Conservation (phyloP, 2,113 vertebrate genomes). For the Plecturocebus donacophilus region DNA sequence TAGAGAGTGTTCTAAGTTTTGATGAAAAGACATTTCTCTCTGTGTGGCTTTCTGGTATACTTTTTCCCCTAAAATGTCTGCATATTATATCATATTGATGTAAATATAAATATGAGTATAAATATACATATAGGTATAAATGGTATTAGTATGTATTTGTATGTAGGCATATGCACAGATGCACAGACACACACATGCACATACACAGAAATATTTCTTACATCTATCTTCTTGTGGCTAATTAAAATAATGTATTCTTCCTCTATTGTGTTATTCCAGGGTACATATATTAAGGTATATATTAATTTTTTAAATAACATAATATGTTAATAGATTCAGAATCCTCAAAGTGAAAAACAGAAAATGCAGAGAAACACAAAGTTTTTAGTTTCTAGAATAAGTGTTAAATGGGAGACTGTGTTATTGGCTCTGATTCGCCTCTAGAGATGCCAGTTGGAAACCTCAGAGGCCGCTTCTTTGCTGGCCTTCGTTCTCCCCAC, state of each 20-base stretch:
- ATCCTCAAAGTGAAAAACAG: not conserved
- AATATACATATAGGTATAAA: not conserved
- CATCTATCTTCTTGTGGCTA: not conserved
- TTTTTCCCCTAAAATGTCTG: not conserved
- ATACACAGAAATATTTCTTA: not conserved
- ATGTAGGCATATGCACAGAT: not conserved
- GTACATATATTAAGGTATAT: not conserved
- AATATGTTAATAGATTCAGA: not conserved
- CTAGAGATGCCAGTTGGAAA: not conserved
- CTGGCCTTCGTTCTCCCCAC: fast-evolving
- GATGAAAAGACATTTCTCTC: not conserved
- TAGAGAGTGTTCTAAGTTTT: not conserved
- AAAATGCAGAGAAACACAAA: not conserved
- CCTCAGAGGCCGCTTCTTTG: not conserved
- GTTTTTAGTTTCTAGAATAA: slow-evolving; percentile 10
- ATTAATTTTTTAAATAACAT: not conserved
- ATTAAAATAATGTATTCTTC: not conserved
- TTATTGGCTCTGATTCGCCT: not conserved
- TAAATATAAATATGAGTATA: not conserved
- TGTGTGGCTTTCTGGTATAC: not conserved
- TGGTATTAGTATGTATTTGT: not conserved
- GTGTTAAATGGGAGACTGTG: not conserved
- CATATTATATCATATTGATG: not conserved
- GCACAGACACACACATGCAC: not conserved
- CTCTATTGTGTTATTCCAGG: not conserved